Base-by-base conservation (phyloP, 2,797 vertebrate genomes). In the Lacerta viridis region DNA sequence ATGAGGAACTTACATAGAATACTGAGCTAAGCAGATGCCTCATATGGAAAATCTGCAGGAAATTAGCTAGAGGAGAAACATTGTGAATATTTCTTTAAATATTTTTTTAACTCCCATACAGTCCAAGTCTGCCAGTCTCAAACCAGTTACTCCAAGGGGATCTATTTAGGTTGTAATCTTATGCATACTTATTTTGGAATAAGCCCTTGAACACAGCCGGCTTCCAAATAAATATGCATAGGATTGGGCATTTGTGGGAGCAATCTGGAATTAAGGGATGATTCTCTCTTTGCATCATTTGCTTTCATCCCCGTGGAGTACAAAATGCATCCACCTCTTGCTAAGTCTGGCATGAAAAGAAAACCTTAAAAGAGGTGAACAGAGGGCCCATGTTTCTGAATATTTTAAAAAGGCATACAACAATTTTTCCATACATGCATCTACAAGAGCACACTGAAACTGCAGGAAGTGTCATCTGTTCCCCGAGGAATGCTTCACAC, bases 151-250 rank as follows among this genome's bases (percentile, higher is more conserved):
- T n/a, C 43, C 7, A 50, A 71, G 46, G n/a, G n/a, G 15, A 59
- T 36, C n/a, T 64, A 25, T 76, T 41, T 23, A 76, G 83, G 36
- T 23, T 64, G 39, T 74, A 66, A 77, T 43, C 27, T 46, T 77
- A 77, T 80, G 61, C 76, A 39, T 80, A 25, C n/a, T 71, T 80
- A 80, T 80, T 86, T 85, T 64, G 66, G n/a, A 79, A 71, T 50
- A 68, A 55, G 4, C 23, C 66, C 66, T 85, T 29, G 33, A 71
- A 79, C 41, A 50, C 29, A 50, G 41, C 27, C 2, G 23, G 64
- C 76, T 69, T 86, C 10, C 75, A 36, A 86, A 36, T 78, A 86
- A 86, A 69, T 69, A 50, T 80, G 75, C 41, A 69, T 25, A 79
- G 23, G 20, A 46, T 6, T 55, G n/a, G 15, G 15, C 29, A 59